Evolutionary conservation across 1,140 invertebrate genomes (phyloP), one percentile per base, ranked within the genome.

Genomic region (Brachionus rubens): DNA sequence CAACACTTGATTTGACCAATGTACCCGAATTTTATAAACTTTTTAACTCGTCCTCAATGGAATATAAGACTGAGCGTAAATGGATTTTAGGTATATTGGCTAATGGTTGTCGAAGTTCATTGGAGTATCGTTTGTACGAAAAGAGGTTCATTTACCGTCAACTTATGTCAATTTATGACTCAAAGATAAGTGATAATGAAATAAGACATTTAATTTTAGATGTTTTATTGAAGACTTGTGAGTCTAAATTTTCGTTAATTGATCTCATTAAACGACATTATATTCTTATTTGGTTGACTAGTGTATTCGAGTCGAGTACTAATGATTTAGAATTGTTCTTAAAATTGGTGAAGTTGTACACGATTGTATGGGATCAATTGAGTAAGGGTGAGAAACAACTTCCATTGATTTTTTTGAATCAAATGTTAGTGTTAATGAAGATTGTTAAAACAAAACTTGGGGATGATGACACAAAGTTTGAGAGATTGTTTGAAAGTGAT

Each of bases 21-120:
- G 88, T 91, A n/a, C 91, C 91, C 4, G 91, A 91, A 82, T 88
- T 91, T 76, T 87, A 90, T 33, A 89, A 88, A 68, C 86, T 91
- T 12, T 88, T 91, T 77, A 88, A 91, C 77, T 90, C 89, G 77
- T 87, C 88, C 4, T 88, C 90, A 54, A 82, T 90, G 10, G 77
- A 82, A 80, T 80, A 79, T 68, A 81, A 81, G 14, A 83, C 85
- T 1, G 87, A 90, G 75, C 86, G 89, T 78, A 81, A 83, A 33
- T 92, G 91, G 89, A 89, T 91, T 24, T 81, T 91, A 2, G 84
- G 87, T 79, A 82, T 90, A 7, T 84, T 92, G 47, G 82, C 84
- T 33, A 88, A 91, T 80, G 90, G 91, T 30, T 83, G 89, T 33
- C 87, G 86, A 76, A 86, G 85, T 41, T 82, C 86, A 48, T 79